A percentile compares a stretch with the other conserved stretches of the same genome.
phyloP scores from a whole-genome alignment of 2,888 invertebrate species.

The Lysandra bellargus region DNA sequence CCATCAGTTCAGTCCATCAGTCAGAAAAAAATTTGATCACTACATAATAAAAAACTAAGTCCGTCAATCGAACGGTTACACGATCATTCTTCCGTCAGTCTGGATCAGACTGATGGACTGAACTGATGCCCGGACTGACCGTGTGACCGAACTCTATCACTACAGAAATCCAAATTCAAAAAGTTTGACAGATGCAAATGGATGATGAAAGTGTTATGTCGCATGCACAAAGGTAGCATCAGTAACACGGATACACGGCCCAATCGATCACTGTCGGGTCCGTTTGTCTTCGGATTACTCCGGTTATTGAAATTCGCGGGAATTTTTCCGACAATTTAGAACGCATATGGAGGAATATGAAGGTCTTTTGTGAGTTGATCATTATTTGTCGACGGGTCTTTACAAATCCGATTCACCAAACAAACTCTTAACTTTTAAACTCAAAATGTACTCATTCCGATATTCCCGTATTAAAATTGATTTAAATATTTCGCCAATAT shows the following conservation, averaged over 20 bases:
- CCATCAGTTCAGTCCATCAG: no score
- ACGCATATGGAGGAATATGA: no score
- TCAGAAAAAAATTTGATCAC: no score
- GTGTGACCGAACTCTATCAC: no score
- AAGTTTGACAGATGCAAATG: background rate
- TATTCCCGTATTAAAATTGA: background rate
- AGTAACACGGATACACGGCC: conserved; percentile 30
- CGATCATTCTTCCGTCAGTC: no score
- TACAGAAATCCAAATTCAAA: background rate
- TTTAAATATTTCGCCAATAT: background rate
- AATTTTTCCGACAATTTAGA: background rate
- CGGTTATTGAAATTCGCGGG: conserved; percentile 1
- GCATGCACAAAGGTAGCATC: conserved; percentile 26
- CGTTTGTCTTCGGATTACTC: conserved; percentile 29
- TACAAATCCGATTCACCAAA: no score
- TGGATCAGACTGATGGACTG: no score
- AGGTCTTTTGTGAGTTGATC: no score
- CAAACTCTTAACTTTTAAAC: background rate
- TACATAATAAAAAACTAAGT: no score
- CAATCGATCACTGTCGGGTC: conserved; percentile 33
- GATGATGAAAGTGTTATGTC: conserved; percentile 29
- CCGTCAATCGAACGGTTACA: no score
- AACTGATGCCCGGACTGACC: no score
- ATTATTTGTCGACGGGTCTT: no score
- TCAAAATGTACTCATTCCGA: background rate